Percentiles rank a stretch among this genome's conserved stretches.
Evolutionary conservation across 2,888 invertebrate genomes (phyloP).

Genomic region (Silvanus unidentatus): DNA sequence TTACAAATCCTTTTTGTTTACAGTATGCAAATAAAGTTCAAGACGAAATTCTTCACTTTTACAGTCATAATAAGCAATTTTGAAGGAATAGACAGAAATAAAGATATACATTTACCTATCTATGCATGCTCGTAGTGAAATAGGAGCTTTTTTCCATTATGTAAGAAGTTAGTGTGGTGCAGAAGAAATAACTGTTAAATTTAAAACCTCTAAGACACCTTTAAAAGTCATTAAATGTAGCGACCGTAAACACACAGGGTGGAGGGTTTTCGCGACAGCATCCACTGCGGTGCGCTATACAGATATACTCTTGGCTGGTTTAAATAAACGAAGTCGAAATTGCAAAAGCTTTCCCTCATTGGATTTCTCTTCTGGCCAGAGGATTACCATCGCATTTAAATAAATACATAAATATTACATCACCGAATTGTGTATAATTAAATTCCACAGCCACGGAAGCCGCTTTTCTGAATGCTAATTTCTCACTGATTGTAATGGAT

Average conservation of each 20-base stretch:
- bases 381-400: slow-evolving; percentile 50
- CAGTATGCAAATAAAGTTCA: slow-evolving; percentile 21
- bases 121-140: too few relatives aligned
- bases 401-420: slow-evolving; percentile 51
- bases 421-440: slow-evolving; percentile 48
- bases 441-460: slow-evolving; percentile 43
- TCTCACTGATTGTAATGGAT: slow-evolving; percentile 45
- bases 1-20: slow-evolving; percentile 31
- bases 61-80: too few relatives aligned
- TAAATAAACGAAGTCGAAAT: slow-evolving; percentile 27
- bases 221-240: slow-evolving; percentile 42
- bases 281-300: too few relatives aligned
- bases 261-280: slow-evolving; percentile 21
- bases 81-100: too few relatives aligned
- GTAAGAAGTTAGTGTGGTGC: too few relatives aligned
- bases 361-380: slow-evolving; percentile 38
- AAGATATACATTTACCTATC: too few relatives aligned
- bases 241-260: slow-evolving; percentile 35
- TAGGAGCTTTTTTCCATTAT: too few relatives aligned
- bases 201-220: slow-evolving; percentile 35
- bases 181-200: too few relatives aligned
- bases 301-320: slow-evolving; percentile 12
- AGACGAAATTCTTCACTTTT: slow-evolving; percentile 9
- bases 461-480: slow-evolving; percentile 45
- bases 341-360: slow-evolving; percentile 16